Conservation (phyloP, 2,888 invertebrate genomes). For the Seira ritae region DNA sequence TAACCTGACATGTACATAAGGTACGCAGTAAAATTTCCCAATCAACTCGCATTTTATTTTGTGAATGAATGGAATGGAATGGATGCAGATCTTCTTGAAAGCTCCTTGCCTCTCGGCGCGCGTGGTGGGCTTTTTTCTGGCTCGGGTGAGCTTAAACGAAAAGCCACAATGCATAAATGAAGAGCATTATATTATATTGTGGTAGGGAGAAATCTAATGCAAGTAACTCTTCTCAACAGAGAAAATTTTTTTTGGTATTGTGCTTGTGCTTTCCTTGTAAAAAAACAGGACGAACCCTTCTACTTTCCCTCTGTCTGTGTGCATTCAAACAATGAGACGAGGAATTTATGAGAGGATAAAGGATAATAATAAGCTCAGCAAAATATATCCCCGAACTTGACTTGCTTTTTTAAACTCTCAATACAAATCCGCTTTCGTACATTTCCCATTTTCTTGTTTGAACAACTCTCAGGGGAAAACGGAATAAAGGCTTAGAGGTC, state of each 20-base stretch:
- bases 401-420: conserved; percentile 4
- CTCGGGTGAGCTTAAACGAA: background rate
- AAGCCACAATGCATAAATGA: conserved; percentile 11
- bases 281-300: background rate
- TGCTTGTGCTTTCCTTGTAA: background rate
- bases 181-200: background rate
- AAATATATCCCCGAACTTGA: background rate
- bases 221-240: background rate
- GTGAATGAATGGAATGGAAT: background rate
- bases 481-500: background rate
- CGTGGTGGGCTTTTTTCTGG: background rate
- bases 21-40: background rate
- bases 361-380: background rate
- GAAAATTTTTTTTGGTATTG: too few species aligned
- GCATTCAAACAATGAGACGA: background rate
- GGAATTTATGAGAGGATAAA: conserved; percentile 3
- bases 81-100: conserved; percentile 3
- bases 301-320: too few species aligned
- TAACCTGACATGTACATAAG: too few species aligned
- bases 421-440: background rate
- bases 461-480: background rate
- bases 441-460: conserved; percentile 6
- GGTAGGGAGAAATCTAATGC: background rate
- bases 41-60: background rate
- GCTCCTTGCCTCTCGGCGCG: background rate